Conservation (phyloP, 2,888 invertebrate species). For the Parelbella ahira region DNA sequence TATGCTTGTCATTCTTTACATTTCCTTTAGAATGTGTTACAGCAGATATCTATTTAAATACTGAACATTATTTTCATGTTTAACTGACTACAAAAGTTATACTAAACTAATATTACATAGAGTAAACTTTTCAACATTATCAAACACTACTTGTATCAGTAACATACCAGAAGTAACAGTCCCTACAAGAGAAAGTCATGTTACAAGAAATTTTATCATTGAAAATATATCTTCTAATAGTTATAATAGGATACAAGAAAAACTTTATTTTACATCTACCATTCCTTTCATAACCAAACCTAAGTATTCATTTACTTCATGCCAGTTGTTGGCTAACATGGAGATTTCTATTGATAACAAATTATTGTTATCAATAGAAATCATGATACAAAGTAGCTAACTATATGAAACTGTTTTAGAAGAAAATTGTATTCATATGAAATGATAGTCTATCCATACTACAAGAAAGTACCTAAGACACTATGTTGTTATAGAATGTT, state of each 20-base stretch:
- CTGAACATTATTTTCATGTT: neutral
- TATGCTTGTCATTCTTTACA: conserved; percentile 4
- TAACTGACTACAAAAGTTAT: too few relatives aligned
- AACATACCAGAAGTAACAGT: conserved; percentile 1
- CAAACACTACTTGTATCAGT: neutral
- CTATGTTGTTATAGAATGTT: conserved; percentile 13
- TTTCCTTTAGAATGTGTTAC: conserved; percentile 2
- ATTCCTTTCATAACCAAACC: conserved; percentile 14
- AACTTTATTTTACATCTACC: conserved; percentile 8
- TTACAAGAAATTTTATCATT: too few relatives aligned
- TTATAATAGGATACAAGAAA: neutral
- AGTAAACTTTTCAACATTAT: neutral
- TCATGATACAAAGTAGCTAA: conserved; percentile 4
- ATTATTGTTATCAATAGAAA: too few relatives aligned
- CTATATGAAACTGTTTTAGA: conserved; percentile 15
- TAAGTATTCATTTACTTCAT: conserved; percentile 1
- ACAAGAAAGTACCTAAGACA: conserved; percentile 19
- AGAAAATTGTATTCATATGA: conserved; percentile 3
- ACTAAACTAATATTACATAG: too few relatives aligned
- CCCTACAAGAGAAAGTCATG: conserved; percentile 2
- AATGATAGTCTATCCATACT: conserved; percentile 15
- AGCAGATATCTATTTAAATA: neutral
- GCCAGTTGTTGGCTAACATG: conserved; percentile 9
- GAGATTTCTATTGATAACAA: conserved; percentile 10
- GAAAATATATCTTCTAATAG: conserved; percentile 1